Percentiles rank a stretch among this genome's conserved stretches.
Conservation (phyloP, 2,797 vertebrate genomes). For the Lepilemur septentrionalis region DNA sequence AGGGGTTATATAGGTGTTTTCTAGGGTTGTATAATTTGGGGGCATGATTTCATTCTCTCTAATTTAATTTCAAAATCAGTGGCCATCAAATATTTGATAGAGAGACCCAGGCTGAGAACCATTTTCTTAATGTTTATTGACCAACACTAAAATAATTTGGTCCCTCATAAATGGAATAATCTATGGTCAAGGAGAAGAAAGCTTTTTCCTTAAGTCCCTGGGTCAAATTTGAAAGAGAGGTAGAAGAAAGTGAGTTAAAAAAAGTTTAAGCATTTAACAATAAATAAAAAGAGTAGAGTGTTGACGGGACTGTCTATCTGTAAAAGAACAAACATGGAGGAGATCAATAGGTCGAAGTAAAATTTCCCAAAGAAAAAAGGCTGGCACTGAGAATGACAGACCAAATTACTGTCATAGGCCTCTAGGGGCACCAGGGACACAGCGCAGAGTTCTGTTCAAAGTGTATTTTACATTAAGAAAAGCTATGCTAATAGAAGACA, state of each 20-base stretch:
- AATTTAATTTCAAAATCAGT: neutral
- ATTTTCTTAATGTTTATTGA: neutral
- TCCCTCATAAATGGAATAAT: neutral
- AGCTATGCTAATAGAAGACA: neutral
- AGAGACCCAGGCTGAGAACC: neutral
- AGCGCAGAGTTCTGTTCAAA: neutral
- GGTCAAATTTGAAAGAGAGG: neutral
- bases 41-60: neutral
- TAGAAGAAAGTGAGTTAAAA: neutral
- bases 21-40: neutral
- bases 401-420: neutral
- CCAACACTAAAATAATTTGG: neutral
- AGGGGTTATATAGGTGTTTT: neutral
- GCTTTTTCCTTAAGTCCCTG: neutral
- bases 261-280: neutral
- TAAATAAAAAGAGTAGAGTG: neutral
- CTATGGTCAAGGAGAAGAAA: neutral
- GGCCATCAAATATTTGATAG: neutral
- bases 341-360: neutral
- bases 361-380: neutral
- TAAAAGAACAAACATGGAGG: neutral
- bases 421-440: rapidly evolving
- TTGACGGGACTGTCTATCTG: neutral
- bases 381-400: neutral
- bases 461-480: neutral